Conservation (phyloP, 2,888 invertebrate genomes). For the Hirudinaria manillensis region DNA sequence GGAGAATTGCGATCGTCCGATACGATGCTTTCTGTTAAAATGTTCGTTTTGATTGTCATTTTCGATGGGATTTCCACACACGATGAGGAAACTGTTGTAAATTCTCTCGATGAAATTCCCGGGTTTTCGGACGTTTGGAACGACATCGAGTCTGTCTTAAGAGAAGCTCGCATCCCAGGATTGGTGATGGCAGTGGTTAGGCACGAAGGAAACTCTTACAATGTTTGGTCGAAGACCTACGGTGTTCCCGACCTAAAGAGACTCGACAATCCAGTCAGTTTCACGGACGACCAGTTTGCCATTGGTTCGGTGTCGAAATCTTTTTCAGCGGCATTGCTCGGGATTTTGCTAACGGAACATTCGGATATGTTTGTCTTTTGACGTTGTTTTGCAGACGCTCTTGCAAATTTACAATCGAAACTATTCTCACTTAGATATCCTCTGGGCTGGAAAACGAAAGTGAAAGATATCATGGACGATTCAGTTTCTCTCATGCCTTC, state of each 20-base stretch:
- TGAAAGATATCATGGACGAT: conserved; percentile 14
- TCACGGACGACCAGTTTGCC: conserved; percentile 13
- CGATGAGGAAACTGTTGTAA: conserved; percentile 53
- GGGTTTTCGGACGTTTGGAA: not conserved
- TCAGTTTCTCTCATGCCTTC: conserved; percentile 9
- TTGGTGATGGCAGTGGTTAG: conserved; percentile 18
- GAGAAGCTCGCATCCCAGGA: not conserved
- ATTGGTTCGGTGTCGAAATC: conserved; percentile 26
- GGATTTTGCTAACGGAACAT: conserved; percentile 19
- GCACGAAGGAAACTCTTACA: not conserved
- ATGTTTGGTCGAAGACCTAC: not conserved
- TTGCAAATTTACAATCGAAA: not conserved
- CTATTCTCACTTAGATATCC: not conserved
- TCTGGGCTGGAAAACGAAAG: conserved; percentile 16
- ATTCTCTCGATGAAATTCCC: not conserved
- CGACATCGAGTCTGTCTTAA: not conserved
- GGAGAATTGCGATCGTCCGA: too few species aligned
- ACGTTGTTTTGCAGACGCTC: not conserved
- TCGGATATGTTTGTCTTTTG: conserved; percentile 11
- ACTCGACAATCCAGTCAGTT: not conserved
- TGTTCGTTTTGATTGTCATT: too few species aligned
- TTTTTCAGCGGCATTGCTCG: conserved; percentile 18
- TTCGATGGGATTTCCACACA: conserved; percentile 33
- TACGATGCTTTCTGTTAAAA: too few species aligned
- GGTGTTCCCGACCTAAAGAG: not conserved